phyloP scores from a whole-genome alignment of 2,888 invertebrate genomes.

The Lapara coniferarum region DNA sequence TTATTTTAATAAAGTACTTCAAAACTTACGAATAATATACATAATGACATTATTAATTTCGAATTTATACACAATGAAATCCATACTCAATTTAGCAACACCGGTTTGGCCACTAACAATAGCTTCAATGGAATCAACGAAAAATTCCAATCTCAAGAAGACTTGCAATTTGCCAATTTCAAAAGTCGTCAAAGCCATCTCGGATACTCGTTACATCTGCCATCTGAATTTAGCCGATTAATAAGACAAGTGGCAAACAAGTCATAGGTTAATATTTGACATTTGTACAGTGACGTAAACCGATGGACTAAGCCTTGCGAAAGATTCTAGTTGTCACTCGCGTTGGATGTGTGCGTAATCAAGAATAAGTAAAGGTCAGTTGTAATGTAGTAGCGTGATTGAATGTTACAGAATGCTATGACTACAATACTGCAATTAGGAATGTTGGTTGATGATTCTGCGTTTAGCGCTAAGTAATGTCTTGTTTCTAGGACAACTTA shows the following conservation, averaged over 20 bases:
- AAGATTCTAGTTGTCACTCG: slow-evolving; percentile 64
- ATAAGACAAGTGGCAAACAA: slow-evolving; percentile 61
- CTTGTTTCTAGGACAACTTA: background rate
- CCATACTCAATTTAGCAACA: background rate
- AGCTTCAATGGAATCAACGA: background rate
- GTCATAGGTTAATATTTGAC: slow-evolving; percentile 79
- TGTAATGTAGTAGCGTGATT: slow-evolving; percentile 52
- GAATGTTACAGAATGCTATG: slow-evolving; percentile 55
- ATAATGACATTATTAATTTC: background rate
- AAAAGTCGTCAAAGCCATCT: slow-evolving; percentile 7
- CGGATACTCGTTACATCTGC: background rate
- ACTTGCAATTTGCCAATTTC: background rate
- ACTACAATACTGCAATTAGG: slow-evolving; percentile 46
- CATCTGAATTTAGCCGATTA: slow-evolving; percentile 21
- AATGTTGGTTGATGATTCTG: slow-evolving; percentile 31
- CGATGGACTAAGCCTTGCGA: slow-evolving; percentile 53
- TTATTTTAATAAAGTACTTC: background rate
- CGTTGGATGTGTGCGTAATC: slow-evolving; percentile 65
- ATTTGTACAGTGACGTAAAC: slow-evolving; percentile 73
- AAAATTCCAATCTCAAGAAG: background rate
- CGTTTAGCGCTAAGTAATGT: background rate
- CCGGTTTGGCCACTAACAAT: background rate
- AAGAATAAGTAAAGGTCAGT: slow-evolving; percentile 62
- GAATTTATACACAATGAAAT: background rate
- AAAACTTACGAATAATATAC: background rate